phyloP scores from a whole-genome alignment of 2,797 vertebrate species.

The Chromis chromis region DNA sequence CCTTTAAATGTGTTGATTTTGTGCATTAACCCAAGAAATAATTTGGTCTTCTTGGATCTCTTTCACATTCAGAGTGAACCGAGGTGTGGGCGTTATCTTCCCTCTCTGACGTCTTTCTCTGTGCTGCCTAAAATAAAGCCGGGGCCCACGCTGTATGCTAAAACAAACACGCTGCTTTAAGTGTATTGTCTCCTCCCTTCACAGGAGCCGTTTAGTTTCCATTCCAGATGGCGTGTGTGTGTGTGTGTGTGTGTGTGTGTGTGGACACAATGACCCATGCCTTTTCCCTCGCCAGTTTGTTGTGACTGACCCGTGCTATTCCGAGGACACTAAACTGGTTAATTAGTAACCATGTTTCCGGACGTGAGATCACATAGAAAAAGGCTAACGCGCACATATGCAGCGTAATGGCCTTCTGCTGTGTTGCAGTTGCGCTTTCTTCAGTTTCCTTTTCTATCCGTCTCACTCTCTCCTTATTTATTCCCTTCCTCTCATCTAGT shows the following conservation, averaged over 20 bases:
- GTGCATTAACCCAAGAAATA: slow-evolving; percentile 23
- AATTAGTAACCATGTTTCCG: slow-evolving; percentile 65
- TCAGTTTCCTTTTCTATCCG: neutral
- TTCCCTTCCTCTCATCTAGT: neutral
- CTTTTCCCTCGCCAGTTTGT: slow-evolving; percentile 27
- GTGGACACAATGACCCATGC: slow-evolving; percentile 17
- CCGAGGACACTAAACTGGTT: slow-evolving; percentile 57
- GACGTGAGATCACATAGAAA: slow-evolving; percentile 20
- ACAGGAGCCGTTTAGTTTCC: slow-evolving; percentile 60
- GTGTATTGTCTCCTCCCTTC: slow-evolving; percentile 57
- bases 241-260: slow-evolving; percentile 23
- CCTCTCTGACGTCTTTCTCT: slow-evolving; percentile 47
- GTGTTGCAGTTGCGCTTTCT: slow-evolving; percentile 3
- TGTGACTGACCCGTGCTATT: slow-evolving; percentile 54
- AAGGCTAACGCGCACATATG: neutral
- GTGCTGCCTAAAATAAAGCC: slow-evolving; percentile 65
- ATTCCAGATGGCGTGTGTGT: slow-evolving; percentile 44
- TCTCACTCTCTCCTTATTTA: neutral
- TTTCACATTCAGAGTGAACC: slow-evolving; percentile 24
- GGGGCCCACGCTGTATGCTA: slow-evolving; percentile 60
- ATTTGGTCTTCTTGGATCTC: slow-evolving; percentile 29
- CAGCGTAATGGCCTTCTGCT: neutral
- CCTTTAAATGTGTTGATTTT: slow-evolving; percentile 6
- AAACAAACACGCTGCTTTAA: slow-evolving; percentile 66
- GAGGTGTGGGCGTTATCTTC: slow-evolving; percentile 43